These are phyloP conservation scores for Oreochromis aureus DNA, from an alignment of 2,113 vertebrate species.

Conservation along the genomic window DNA sequence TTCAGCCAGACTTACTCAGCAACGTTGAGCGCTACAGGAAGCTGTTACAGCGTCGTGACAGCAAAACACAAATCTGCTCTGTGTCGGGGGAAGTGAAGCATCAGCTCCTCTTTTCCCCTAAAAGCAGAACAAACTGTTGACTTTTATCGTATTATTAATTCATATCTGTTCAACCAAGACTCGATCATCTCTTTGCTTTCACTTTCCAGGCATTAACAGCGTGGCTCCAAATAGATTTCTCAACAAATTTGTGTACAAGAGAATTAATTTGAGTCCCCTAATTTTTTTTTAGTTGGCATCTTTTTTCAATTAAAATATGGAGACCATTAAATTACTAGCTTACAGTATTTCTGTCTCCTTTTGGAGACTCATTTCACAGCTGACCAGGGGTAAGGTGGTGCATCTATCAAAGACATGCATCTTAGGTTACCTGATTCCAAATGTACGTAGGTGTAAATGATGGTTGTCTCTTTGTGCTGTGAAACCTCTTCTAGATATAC, in stretches of 20 bases:
- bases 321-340: neutral
- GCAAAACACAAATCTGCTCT: neutral
- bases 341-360: neutral
- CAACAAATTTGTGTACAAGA: neutral
- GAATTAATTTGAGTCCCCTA: neutral
- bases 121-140: neutral
- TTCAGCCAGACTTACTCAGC: neutral
- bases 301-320: neutral
- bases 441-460: neutral
- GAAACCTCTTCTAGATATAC: accelerated
- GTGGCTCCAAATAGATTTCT: neutral
- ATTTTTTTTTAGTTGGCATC: neutral
- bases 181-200: neutral
- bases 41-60: neutral
- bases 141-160: neutral
- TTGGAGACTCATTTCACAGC: neutral
- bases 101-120: neutral
- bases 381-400: neutral
- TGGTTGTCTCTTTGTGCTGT: neutral
- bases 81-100: neutral
- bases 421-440: neutral
- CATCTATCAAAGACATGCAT: neutral
- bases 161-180: neutral
- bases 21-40: neutral
- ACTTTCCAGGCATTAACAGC: neutral